A percentile compares a stretch with the other conserved stretches of the same genome.
Conservation (phyloP, 2,113 vertebrate species). For the Phodopus roborovskii region DNA sequence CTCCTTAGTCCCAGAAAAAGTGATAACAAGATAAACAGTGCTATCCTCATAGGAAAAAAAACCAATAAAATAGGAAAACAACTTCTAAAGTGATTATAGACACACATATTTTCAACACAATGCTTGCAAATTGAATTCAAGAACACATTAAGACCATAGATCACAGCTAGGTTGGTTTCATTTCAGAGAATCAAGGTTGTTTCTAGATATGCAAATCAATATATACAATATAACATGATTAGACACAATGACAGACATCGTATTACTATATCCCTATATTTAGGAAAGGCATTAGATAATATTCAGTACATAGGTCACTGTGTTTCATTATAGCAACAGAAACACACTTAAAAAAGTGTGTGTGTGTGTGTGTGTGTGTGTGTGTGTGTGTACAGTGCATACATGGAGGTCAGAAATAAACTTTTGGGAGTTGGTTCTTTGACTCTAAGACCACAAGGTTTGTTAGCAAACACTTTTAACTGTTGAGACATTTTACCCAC, state of each 20-base stretch:
- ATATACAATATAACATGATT: background rate
- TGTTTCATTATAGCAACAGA: background rate
- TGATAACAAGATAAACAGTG: background rate
- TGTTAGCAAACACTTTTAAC: background rate
- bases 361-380: background rate
- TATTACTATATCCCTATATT: background rate
- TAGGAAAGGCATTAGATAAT: background rate
- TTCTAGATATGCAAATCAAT: background rate
- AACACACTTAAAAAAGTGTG: background rate
- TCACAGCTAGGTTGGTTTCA: background rate
- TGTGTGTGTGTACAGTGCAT: background rate
- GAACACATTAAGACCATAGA: background rate
- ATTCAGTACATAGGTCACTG: background rate
- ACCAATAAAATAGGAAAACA: background rate
- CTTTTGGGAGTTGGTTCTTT: background rate
- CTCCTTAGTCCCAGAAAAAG: background rate
- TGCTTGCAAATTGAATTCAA: background rate
- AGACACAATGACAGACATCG: background rate
- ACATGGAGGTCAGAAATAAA: background rate
- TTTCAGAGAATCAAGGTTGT: too few relatives aligned
- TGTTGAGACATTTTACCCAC: background rate
- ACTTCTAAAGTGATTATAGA: background rate
- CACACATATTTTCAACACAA: background rate
- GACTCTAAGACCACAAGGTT: background rate
- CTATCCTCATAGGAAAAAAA: background rate